Evolutionary conservation across 2,113 vertebrate species (phyloP).

Genomic region (Corythornis madagascariensis): DNA sequence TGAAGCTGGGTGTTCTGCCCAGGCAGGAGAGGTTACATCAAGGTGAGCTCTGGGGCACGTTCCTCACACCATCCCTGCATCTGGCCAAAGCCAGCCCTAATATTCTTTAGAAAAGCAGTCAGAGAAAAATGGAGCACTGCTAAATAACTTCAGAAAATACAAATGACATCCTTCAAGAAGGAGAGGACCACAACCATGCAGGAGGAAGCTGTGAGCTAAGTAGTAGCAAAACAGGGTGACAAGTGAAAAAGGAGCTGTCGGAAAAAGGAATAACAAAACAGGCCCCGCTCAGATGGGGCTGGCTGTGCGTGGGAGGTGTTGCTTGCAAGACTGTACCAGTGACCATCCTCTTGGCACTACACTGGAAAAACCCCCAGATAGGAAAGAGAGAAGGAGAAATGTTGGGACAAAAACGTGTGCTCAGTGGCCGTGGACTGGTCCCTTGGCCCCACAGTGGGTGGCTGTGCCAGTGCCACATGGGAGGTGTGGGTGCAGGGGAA

Average conservation of each 20-base stretch:
- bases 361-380: background rate
- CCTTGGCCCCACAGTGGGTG: rapidly evolving
- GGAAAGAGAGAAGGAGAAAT: background rate
- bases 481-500: background rate
- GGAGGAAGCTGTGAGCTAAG: constrained; percentile 60
- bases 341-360: background rate
- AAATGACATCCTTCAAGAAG: constrained; percentile 43
- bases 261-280: constrained; percentile 56
- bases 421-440: rapidly evolving
- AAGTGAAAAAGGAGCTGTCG: constrained; percentile 69
- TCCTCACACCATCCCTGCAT: background rate
- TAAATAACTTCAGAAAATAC: constrained; percentile 62
- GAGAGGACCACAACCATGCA: constrained; percentile 1
- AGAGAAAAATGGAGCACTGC: constrained; percentile 9
- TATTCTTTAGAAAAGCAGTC: background rate
- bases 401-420: rapidly evolving
- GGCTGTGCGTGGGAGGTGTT: constrained; percentile 48
- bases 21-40: background rate
- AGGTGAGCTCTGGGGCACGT: background rate
- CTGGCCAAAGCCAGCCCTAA: background rate
- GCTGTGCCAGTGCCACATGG: background rate
- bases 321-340: constrained; percentile 36
- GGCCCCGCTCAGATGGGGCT: constrained; percentile 37
- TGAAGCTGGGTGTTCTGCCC: background rate
- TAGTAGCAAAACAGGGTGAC: constrained; percentile 70